Base-by-base conservation (phyloP, 2,888 invertebrate genomes). In the Catocala sponsa region DNA sequence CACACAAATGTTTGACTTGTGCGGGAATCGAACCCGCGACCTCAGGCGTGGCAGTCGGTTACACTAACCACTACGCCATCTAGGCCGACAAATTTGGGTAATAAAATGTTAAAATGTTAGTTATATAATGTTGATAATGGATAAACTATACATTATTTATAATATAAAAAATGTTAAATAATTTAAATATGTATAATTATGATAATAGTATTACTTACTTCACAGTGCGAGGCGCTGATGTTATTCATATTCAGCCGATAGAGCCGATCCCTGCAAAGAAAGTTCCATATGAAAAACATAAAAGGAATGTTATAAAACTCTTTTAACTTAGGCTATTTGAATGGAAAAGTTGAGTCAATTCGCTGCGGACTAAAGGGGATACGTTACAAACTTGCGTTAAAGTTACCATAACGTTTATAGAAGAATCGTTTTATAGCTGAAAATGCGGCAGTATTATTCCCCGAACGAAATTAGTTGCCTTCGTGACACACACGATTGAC, bases 221-320 rank as follows among this genome's bases (percentile, higher is more conserved):
- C 97, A 90, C 98, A 98, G 88, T 96, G 96, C 72, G 97, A 97
- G 84, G 97, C 96, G 91, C 97, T 97, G 90, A 98, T 97, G 92
- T 98, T 98, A 95, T 97, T 97, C 91, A 98, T 95, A 91, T 97
- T 97, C 84, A 98, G 95, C 84, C 97, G 95, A 94, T 96, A 97
- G 78, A 97, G 95, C 82, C 97, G 97, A 91, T 97, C 97, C 97
- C 97, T 97, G 96, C 51, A 96, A 97, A 89, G 88, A 82, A 75
- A 64, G 63, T 65, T 71, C 61, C 54, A 77, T 76, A 80, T 79
- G 79, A 83, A 79, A 76, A 72, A 63, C 69, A 74, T 70, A 67
- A 73, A 77, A 70, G 62, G 62, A 76, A 82, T 72, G 75, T 72
- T 66, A 68, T 78, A 86, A 81, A 81, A 84, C 81, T 81, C 67